Evolutionary conservation across 1,140 invertebrate genomes (phyloP).

Genomic region (Ctenoplectra terminalis): DNA sequence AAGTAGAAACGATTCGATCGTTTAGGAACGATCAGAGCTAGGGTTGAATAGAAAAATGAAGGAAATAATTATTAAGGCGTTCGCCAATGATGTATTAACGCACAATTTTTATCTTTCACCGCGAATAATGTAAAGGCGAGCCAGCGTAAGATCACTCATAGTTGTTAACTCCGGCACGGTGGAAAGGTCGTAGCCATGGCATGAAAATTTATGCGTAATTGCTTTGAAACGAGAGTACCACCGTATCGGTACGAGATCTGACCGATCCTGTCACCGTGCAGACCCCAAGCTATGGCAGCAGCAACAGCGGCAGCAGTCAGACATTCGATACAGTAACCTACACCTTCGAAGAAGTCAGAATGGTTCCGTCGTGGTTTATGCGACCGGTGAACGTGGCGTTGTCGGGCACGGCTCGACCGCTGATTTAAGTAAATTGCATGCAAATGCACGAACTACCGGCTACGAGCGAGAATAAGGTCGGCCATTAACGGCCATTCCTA

Average conservation of each 20-base stretch:
- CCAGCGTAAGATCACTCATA: conserved; percentile 1
- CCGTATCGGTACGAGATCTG: conserved; percentile 56
- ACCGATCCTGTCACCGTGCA: conserved; percentile 60
- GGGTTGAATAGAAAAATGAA: background rate
- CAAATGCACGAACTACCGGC: conserved; percentile 67
- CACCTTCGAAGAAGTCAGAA: conserved; percentile 60
- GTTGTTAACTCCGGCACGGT: conserved; percentile 41
- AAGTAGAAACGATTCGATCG: too few relatives aligned
- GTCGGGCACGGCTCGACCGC: conserved; percentile 49
- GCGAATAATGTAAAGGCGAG: background rate
- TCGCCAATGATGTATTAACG: background rate
- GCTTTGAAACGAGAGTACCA: conserved; percentile 58
- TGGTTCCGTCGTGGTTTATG: conserved; percentile 62
- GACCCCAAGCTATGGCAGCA: conserved; percentile 7
- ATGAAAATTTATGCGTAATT: conserved; percentile 58
- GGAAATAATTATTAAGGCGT: conserved; percentile 18
- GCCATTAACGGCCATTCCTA: conserved; percentile 62
- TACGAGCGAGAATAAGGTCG: conserved; percentile 68
- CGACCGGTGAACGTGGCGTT: conserved; percentile 56
- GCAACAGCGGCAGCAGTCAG: conserved; percentile 8
- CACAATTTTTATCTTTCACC: conserved; percentile 5
- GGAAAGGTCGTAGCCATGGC: conserved; percentile 40
- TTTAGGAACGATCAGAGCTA: background rate
- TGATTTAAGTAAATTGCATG: conserved; percentile 74
- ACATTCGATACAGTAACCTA: conserved; percentile 54